Conservation (phyloP, 2,113 vertebrate species). For the Cololabis saira region DNA sequence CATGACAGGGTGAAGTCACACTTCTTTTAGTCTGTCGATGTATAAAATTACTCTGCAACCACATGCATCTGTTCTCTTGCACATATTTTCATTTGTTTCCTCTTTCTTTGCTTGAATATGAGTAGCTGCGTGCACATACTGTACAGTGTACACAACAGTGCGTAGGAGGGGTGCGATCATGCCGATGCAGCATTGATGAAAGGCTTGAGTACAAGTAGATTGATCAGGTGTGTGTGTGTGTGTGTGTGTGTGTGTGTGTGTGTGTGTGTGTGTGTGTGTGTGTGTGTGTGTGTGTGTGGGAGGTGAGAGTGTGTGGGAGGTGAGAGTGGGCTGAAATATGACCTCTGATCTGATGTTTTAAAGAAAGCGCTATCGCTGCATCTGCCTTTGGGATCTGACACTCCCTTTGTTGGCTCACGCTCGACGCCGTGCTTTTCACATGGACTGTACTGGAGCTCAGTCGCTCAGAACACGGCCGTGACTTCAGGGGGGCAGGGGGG, state of each 20-base stretch:
- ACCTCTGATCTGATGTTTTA: conserved; percentile 60
- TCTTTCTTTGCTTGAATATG: conserved; percentile 7
- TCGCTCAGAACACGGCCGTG: too few species aligned
- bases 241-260: not conserved
- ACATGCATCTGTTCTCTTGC: conserved; percentile 9
- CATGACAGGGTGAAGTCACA: not conserved
- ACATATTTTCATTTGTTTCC: conserved; percentile 16
- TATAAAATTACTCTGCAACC: conserved; percentile 24
- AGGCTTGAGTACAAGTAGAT: conserved; percentile 19
- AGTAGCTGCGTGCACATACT: conserved; percentile 6
- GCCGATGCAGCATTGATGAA: conserved; percentile 32
- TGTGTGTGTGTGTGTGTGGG: conserved; percentile 20
- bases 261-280: conserved; percentile 24
- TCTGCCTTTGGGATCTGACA: conserved; percentile 15
- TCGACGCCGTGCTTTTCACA: not conserved
- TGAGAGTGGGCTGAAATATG: conserved; percentile 53
- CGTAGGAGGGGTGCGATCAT: conserved; percentile 49
- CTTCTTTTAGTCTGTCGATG: conserved; percentile 1
- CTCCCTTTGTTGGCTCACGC: conserved; percentile 1
- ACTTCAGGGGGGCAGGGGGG: not conserved
- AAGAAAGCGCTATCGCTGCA: conserved; percentile 3
- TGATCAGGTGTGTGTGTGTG: conserved; percentile 35
- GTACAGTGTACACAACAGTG: conserved; percentile 30
- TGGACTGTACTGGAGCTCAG: too few species aligned
- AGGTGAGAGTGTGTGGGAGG: conserved; percentile 23